Evolutionary conservation across 2,113 vertebrate genomes (phyloP).

Genomic region (Sebastes fasciatus): DNA sequence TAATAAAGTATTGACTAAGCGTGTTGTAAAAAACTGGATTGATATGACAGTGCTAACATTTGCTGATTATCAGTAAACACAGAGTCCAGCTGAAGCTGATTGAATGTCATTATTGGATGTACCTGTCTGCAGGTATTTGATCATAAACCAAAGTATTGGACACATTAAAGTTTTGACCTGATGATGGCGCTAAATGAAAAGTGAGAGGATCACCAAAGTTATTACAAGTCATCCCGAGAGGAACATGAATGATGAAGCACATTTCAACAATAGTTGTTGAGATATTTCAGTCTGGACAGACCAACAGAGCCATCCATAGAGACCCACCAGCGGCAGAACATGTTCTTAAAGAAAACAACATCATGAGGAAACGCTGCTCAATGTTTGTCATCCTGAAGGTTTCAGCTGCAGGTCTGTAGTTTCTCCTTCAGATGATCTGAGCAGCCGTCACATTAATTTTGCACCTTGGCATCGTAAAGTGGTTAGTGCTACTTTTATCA

Average conservation of each 20-base stretch:
- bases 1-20: too few relatives aligned
- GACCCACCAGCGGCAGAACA: background rate
- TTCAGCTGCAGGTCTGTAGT: background rate
- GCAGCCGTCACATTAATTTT: conserved; percentile 4
- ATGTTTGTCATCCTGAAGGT: background rate
- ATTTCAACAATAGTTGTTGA: background rate
- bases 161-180: too few relatives aligned
- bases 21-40: too few relatives aligned
- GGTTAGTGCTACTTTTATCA: conserved; percentile 9
- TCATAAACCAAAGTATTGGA: too few relatives aligned
- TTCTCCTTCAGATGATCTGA: conserved; percentile 15
- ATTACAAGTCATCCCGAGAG: too few relatives aligned
- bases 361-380: background rate
- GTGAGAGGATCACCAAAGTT: background rate
- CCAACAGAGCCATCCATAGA: too few relatives aligned
- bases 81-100: too few relatives aligned
- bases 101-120: too few relatives aligned
- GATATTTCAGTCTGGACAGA: background rate
- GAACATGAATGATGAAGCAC: too few relatives aligned
- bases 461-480: conserved; percentile 3
- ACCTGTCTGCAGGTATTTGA: too few relatives aligned
- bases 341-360: background rate
- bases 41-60: background rate
- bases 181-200: too few relatives aligned
- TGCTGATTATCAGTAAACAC: background rate